Evolutionary conservation across 2,888 invertebrate genomes (phyloP), one percentile per base, ranked within the genome.

Genomic region (Flexamia atlantica): DNA sequence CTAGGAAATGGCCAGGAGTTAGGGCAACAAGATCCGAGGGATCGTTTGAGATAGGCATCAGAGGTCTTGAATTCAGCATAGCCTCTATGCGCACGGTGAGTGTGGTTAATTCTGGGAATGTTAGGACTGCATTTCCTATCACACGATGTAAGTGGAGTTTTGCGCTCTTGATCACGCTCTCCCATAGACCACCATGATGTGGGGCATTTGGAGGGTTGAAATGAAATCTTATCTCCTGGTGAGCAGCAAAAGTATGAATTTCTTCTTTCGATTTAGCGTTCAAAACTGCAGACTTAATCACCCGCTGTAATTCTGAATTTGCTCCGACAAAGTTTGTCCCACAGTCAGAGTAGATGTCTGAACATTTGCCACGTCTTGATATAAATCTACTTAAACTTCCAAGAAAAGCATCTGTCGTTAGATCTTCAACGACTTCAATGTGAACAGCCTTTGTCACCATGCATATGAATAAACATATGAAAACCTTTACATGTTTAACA

Each of bases 401-500:
- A 7, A 36, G 9, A 46, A 46, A 17, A 4, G 5, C 86, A 1
- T 85, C 81, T 0, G 87, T 86, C 3, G 85, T 79, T 0, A 88
- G 64, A 10, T 84, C 85, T 4, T 83, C 81, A 0, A 85, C 87
- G 5, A 86, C 28, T 70, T 87, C 87, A 1, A 87, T 46, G 46
- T 88, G 87, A 3, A 87, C 42, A 0, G 87, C 86, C 53, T 85
- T 85, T 0, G 88, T 88, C 0, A 85, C 68, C 23, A 88, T 84
- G 74, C 89, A 89, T 46, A 88, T 84, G 32, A 87, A 88, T 0
- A 87, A 23, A 9, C 84, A 70, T 5, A 87, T 60, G 72, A 87
- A 87, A 32, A 70, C 85, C 46, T 87, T 87, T 2, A 72, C 32
- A 10, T 36, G n/a, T 36, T 42, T 74, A 1, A 83, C 17, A 17